phyloP scores from a whole-genome alignment of 2,888 invertebrate species.

The Tetrapedia diversipes region DNA sequence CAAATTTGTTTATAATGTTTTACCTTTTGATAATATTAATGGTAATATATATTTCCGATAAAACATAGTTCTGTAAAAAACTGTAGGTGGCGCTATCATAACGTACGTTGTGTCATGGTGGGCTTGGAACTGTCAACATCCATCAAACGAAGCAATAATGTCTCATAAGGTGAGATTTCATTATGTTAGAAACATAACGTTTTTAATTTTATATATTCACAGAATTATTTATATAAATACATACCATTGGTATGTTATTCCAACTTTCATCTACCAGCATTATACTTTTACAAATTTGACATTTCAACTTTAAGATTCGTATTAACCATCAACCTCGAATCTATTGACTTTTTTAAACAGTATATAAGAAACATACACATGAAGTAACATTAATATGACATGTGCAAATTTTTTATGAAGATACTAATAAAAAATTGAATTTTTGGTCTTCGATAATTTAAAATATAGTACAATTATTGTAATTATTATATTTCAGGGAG shows the following conservation, averaged over 20 bases:
- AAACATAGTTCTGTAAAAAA: slow-evolving; percentile 1
- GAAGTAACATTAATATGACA: slow-evolving; percentile 1
- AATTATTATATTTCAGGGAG: slow-evolving; percentile 55
- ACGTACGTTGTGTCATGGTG: slow-evolving; percentile 70
- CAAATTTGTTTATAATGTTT: slow-evolving; percentile 1
- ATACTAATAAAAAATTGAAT: background rate
- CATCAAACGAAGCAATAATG: slow-evolving; percentile 70
- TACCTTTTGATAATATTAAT: slow-evolving; percentile 20
- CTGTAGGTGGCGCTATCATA: slow-evolving; percentile 21
- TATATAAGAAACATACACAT: slow-evolving; percentile 6
- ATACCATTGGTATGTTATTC: no score
- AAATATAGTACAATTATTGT: background rate
- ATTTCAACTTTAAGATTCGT: slow-evolving; percentile 24
- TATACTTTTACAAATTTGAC: slow-evolving; percentile 23
- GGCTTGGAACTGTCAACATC: slow-evolving; percentile 68
- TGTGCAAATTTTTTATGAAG: background rate
- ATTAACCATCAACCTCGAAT: slow-evolving; percentile 52
- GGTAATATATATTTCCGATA: background rate
- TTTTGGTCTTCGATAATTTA: background rate
- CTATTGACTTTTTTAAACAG: slow-evolving; percentile 56
- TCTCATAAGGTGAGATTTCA: slow-evolving; percentile 67
- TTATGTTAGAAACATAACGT: background rate
- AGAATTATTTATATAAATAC: no score
- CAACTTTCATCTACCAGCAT: background rate
- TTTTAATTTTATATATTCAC: background rate